Conservation (phyloP, 2,797 vertebrate genomes). For the Notolabrus celidotus region DNA sequence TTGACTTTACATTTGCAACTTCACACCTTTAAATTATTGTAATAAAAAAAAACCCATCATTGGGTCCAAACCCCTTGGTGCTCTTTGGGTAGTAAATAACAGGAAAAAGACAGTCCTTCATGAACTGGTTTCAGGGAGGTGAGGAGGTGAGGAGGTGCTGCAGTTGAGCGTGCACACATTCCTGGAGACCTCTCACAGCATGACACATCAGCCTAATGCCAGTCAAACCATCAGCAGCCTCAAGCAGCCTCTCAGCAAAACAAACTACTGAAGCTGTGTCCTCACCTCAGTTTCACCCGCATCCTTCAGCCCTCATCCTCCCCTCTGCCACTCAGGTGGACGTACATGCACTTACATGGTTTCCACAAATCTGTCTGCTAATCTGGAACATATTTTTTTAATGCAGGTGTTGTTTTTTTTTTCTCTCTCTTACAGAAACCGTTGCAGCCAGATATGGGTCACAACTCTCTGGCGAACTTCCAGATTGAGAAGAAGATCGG, state of each 20-base stretch:
- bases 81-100: constrained; percentile 5
- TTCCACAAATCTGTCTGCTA: constrained; percentile 7
- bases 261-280: constrained; percentile 31
- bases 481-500: constrained; percentile 98
- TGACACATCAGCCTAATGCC: constrained; percentile 42
- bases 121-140: constrained; percentile 2
- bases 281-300: constrained; percentile 30
- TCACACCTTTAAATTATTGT: constrained; percentile 1
- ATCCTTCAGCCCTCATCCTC: constrained; percentile 25
- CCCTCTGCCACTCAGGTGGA: constrained; percentile 14
- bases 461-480: constrained; percentile 95
- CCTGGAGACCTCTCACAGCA: constrained; percentile 31
- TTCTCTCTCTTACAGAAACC: constrained; percentile 86
- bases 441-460: constrained; percentile 94
- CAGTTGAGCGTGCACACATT: constrained; percentile 18
- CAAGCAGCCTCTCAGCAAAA: constrained; percentile 53
- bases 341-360: constrained; percentile 2
- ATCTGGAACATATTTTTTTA: too few relatives aligned
- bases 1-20: neutral
- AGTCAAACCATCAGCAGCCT: constrained; percentile 48
- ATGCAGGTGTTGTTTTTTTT: neutral
- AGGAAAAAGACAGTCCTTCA: constrained; percentile 1
- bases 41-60: neutral
- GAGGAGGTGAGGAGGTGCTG: constrained; percentile 11
- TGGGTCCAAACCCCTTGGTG: neutral